A percentile compares a stretch with the other conserved stretches of the same genome.
Conservation (phyloP, 2,113 vertebrate species). For the Mobula hypostoma region DNA sequence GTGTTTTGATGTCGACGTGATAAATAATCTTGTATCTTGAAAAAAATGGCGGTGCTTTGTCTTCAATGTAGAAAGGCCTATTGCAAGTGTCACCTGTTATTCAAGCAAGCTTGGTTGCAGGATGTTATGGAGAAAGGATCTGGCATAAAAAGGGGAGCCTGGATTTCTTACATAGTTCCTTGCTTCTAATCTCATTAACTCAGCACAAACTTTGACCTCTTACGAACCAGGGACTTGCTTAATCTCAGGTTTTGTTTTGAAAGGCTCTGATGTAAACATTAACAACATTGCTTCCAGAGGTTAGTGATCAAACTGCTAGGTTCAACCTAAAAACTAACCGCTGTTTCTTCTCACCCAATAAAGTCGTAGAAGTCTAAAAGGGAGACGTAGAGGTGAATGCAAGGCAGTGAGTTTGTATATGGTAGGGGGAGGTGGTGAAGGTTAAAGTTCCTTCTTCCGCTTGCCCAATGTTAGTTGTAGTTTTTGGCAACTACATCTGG, state of each 20-base stretch:
- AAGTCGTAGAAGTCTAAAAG: constrained; percentile 66
- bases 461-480: constrained; percentile 41
- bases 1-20: too few species aligned
- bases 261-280: constrained; percentile 49
- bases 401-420: not conserved
- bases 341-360: constrained; percentile 53
- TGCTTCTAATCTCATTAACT: not conserved
- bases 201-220: constrained; percentile 5
- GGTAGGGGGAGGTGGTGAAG: constrained; percentile 39
- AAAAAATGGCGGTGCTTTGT: too few species aligned
- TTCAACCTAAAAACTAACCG: constrained; percentile 52
- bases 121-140: not conserved
- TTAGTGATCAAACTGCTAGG: constrained; percentile 75
- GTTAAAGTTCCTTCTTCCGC: constrained; percentile 62
- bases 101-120: not conserved
- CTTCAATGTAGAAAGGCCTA: too few species aligned
- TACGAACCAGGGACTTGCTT: constrained; percentile 8
- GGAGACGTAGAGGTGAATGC: not conserved
- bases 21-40: too few species aligned
- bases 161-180: not conserved
- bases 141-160: not conserved
- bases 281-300: constrained; percentile 66
- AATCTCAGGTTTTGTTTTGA: constrained; percentile 42
- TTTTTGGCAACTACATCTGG: not conserved
- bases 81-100: too few species aligned